Conservation (phyloP, 2,797 vertebrate genomes). For the Protosalanx chinensis region DNA sequence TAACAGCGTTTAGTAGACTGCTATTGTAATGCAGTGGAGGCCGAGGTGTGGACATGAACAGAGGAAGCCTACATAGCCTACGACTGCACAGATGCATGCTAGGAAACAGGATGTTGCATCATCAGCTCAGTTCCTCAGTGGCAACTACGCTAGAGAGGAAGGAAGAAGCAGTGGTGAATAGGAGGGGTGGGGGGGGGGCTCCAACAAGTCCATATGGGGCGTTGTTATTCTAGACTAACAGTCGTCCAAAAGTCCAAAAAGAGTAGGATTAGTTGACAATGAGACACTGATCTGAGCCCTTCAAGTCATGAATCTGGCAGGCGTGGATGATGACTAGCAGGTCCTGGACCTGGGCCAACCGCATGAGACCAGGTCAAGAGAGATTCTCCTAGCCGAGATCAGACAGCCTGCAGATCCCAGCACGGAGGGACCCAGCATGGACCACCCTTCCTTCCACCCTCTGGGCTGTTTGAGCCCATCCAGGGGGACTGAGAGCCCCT, state of each 20-base stretch:
- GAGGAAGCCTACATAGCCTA: slow-evolving; percentile 2
- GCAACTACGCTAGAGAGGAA: slow-evolving; percentile 47
- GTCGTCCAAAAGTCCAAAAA: background rate
- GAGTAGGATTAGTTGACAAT: background rate
- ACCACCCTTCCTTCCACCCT: slow-evolving; percentile 58
- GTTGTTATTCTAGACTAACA: background rate
- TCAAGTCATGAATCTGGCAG: background rate
- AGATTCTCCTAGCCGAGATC: background rate
- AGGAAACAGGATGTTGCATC: slow-evolving; percentile 67
- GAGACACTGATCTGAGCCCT: background rate
- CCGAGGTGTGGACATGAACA: background rate
- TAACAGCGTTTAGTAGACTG: background rate
- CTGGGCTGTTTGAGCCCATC: slow-evolving; percentile 32
- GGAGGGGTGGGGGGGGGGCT: no score
- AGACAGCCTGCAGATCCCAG: background rate
- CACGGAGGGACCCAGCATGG: background rate
- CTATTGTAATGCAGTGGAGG: slow-evolving; percentile 12
- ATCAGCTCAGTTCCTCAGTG: slow-evolving; percentile 5
- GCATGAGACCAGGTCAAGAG: background rate
- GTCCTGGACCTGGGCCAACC: background rate
- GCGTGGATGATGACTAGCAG: no score
- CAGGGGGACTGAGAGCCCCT: slow-evolving; percentile 3
- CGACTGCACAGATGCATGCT: background rate
- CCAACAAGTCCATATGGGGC: background rate
- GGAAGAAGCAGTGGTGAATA: background rate